Conservation (phyloP, 2,888 invertebrate genomes). For the Cepaea hortensis region DNA sequence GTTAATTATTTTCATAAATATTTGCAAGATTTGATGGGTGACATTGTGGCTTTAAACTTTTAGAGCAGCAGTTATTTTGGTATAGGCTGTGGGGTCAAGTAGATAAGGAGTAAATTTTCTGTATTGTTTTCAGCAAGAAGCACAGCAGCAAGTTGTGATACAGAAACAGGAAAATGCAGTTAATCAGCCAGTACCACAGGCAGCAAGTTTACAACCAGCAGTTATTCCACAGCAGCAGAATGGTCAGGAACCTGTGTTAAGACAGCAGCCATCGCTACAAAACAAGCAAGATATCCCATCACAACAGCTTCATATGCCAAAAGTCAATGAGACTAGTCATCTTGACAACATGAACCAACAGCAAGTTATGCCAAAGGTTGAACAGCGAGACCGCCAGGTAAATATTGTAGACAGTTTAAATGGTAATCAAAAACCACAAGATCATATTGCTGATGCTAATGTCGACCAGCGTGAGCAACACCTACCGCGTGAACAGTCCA, state of each 20-base stretch:
- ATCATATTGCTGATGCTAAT: not conserved
- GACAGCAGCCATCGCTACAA: slow-evolving; percentile 8
- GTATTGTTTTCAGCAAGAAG: not conserved
- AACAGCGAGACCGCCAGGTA: not conserved
- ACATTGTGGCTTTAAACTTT: too few species aligned
- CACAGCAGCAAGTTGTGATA: slow-evolving; percentile 15
- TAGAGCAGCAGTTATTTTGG: too few species aligned
- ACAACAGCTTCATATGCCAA: not conserved
- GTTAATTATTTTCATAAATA: too few species aligned
- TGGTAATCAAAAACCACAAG: not conserved
- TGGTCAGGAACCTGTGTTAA: not conserved
- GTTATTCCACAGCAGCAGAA: not conserved
- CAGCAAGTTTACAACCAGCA: not conserved
- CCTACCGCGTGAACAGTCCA: not conserved
- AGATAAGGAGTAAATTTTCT: too few species aligned
- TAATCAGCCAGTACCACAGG: slow-evolving; percentile 20
- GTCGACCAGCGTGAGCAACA: not conserved
- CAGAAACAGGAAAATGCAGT: slow-evolving; percentile 11
- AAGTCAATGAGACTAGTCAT: not conserved
- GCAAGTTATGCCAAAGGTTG: not conserved
- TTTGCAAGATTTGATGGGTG: too few species aligned
- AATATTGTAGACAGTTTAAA: not conserved
- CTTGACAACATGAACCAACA: not conserved
- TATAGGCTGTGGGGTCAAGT: too few species aligned
- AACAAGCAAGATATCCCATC: not conserved